phyloP scores from a whole-genome alignment of 2,797 vertebrate species.

The Dipus sagitta region DNA sequence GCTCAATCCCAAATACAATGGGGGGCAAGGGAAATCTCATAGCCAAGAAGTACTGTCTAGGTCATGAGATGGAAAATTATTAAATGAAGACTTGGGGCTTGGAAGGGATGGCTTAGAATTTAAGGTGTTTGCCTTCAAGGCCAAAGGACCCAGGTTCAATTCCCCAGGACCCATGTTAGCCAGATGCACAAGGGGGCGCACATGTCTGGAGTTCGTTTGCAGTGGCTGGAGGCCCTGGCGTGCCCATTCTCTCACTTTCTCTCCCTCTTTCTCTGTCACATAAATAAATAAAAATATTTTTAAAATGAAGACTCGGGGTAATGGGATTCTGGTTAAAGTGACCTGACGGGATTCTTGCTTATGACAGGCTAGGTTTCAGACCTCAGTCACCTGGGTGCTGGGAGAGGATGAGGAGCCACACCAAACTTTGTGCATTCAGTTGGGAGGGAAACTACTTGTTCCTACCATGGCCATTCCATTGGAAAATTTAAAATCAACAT shows the following conservation, averaged over 20 bases:
- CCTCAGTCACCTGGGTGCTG: neutral
- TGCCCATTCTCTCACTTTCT: too few species aligned
- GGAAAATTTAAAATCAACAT: constrained; percentile 25
- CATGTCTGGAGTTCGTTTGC: too few species aligned
- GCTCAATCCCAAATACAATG: neutral
- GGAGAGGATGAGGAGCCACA: neutral
- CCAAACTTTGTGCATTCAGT: neutral
- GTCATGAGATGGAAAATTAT: neutral
- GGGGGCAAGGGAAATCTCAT: neutral
- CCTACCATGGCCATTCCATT: neutral
- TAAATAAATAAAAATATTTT: too few species aligned
- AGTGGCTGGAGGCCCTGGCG: too few species aligned
- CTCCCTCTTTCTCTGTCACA: too few species aligned
- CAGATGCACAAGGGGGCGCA: too few species aligned
- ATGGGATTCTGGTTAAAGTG: neutral
- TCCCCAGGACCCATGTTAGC: too few species aligned
- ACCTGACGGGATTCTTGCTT: neutral
- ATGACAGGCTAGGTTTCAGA: neutral
- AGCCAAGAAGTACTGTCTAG: neutral
- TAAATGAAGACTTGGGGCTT: neutral
- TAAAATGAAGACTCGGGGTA: neutral
- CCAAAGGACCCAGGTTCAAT: too few species aligned
- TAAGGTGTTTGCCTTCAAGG: too few species aligned
- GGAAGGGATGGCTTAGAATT: too few species aligned
- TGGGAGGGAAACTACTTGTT: constrained; percentile 12